Percentiles rank a stretch among this genome's conserved stretches.
These are phyloP conservation scores for Gymnoscopelus microlampas DNA, from an alignment of 2,797 vertebrate genomes.

Conservation along the genomic window DNA sequence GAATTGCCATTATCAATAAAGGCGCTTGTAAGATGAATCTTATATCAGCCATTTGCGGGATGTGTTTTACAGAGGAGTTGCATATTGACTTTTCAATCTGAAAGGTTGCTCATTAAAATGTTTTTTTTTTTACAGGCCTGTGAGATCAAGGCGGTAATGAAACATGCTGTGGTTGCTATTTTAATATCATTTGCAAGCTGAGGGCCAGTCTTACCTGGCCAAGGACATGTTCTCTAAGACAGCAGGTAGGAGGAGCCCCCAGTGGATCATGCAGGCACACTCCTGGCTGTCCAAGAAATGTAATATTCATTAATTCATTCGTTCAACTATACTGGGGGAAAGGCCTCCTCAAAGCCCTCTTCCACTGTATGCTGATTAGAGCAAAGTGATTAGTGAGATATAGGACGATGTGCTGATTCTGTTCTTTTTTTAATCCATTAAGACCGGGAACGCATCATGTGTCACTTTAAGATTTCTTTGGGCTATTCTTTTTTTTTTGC, in stretches of 20 bases:
- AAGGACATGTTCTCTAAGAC: conserved; percentile 30
- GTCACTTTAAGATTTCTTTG: no score
- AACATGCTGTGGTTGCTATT: conserved; percentile 19
- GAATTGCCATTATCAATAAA: background rate
- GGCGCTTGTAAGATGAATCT: background rate
- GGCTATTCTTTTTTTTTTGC: no score
- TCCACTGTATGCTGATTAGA: conserved; percentile 45
- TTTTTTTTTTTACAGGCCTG: conserved; percentile 10
- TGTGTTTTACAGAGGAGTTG: background rate
- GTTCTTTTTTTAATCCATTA: conserved; percentile 21
- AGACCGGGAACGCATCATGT: background rate
- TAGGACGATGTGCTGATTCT: conserved; percentile 53
- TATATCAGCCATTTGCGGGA: background rate
- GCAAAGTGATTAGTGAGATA: conserved; percentile 56
- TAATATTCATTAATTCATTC: conserved; percentile 59
- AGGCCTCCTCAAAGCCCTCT: conserved; percentile 41
- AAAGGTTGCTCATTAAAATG: conserved; percentile 12
- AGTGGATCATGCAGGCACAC: conserved; percentile 24
- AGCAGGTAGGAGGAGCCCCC: conserved; percentile 27
- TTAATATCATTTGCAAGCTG: conserved; percentile 32
- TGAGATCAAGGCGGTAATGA: conserved; percentile 1
- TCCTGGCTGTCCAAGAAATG: conserved; percentile 34
- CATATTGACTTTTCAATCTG: background rate
- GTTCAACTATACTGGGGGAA: conserved; percentile 44
- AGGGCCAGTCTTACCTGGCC: conserved; percentile 4